Percentiles rank a stretch among this genome's conserved stretches.
Evolutionary conservation across 2,113 vertebrate species (phyloP).

Genomic region (Chaetura pelagica): DNA sequence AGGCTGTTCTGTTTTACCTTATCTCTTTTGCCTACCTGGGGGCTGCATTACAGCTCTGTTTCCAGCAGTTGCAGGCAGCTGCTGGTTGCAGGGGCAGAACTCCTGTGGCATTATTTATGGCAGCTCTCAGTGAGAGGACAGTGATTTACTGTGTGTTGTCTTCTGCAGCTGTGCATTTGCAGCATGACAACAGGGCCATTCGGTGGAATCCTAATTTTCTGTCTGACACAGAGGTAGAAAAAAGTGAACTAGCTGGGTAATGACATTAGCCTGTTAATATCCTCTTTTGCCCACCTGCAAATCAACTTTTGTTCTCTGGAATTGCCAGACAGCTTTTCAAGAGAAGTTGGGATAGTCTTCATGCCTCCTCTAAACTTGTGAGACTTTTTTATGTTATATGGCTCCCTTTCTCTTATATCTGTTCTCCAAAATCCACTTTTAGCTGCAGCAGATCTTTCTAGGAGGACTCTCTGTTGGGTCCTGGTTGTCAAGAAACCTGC

Average conservation of each 20-base stretch:
- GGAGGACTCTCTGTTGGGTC: not conserved
- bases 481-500: not conserved
- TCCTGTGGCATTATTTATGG: conserved; percentile 73
- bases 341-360: not conserved
- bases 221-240: conserved; percentile 25
- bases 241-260: not conserved
- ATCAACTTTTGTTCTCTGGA: not conserved
- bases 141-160: conserved; percentile 57
- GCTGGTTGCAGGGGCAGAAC: conserved; percentile 44
- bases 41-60: conserved; percentile 10
- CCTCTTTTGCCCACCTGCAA: not conserved
- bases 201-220: conserved; percentile 39
- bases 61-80: conserved; percentile 55
- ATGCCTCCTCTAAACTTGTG: not conserved
- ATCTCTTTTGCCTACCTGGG: conserved; percentile 24
- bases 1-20: conserved; percentile 29
- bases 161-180: conserved; percentile 61
- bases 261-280: conserved; percentile 21
- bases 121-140: conserved; percentile 60
- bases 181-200: not conserved
- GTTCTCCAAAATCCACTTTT: not conserved
- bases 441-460: not conserved
- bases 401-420: not conserved
- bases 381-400: not conserved
- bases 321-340: not conserved